phyloP scores from a whole-genome alignment of 1,140 invertebrate genomes.

The Bombus turneri region DNA sequence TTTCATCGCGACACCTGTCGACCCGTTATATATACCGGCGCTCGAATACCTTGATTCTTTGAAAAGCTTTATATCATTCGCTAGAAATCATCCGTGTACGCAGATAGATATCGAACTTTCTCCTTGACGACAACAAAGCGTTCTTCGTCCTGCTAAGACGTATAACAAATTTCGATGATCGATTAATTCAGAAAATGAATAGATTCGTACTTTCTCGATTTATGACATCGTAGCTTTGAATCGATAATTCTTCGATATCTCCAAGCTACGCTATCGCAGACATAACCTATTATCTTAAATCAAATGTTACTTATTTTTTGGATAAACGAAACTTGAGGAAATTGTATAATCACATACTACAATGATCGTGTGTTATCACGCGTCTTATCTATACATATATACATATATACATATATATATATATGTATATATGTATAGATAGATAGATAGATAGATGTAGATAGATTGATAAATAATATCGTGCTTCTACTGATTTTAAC shows the following conservation, averaged over 20 bases:
- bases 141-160: neutral
- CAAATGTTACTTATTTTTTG: neutral
- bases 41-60: slow-evolving; percentile 53
- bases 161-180: neutral
- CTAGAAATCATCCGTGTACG: neutral
- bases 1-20: slow-evolving; percentile 69
- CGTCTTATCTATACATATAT: neutral
- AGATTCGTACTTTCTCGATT: neutral
- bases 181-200: neutral
- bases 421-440: too few species aligned
- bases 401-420: too few species aligned
- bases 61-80: slow-evolving; percentile 2
- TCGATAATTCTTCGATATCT: neutral
- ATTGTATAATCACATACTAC: neutral
- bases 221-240: too few species aligned
- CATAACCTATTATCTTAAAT: too few species aligned
- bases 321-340: too few species aligned
- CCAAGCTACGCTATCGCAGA: neutral
- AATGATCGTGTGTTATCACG: neutral
- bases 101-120: neutral
- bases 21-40: slow-evolving; percentile 64
- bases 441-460: too few species aligned
- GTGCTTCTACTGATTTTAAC: neutral
- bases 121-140: neutral
- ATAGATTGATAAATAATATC: too few species aligned